phyloP scores from a whole-genome alignment of 2,888 invertebrate species.

The Sipunculus nudus region DNA sequence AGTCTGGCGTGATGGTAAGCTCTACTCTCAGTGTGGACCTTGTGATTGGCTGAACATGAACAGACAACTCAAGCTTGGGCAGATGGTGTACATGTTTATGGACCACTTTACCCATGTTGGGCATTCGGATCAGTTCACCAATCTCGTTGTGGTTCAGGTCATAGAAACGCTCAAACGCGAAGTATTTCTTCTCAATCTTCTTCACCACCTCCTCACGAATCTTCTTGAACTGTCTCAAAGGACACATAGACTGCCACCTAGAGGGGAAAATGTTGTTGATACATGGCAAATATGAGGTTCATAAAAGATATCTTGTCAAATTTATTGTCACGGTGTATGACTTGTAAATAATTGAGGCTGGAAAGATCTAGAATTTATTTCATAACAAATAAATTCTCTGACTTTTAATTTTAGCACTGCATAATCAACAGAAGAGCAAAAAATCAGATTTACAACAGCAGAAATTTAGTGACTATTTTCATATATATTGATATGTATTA shows the following conservation, averaged over 20 bases:
- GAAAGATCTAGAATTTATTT: too few species aligned
- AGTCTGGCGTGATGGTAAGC: slow-evolving; percentile 96
- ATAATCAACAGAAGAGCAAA: too few species aligned
- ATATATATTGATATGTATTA: too few species aligned
- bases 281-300: too few species aligned
- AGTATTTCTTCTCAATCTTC: slow-evolving; percentile 93
- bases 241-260: slow-evolving; percentile 98
- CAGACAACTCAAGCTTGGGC: slow-evolving; percentile 93
- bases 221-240: slow-evolving; percentile 94
- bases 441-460: too few species aligned
- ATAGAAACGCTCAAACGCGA: slow-evolving; percentile 78
- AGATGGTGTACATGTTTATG: slow-evolving; percentile 93
- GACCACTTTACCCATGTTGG: slow-evolving; percentile 92
- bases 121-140: slow-evolving; percentile 90
- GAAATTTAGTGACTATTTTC: too few species aligned
- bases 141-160: slow-evolving; percentile 97
- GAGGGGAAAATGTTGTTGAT: background rate
- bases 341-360: too few species aligned
- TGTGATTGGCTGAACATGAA: slow-evolving; percentile 98
- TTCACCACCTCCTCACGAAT: slow-evolving; percentile 97
- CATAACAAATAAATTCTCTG: too few species aligned
- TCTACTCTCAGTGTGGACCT: slow-evolving; percentile 88
- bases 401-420: too few species aligned
- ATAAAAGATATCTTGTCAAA: too few species aligned
- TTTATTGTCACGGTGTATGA: too few species aligned